Evolutionary conservation across 2,888 invertebrate genomes (phyloP).

Genomic region (Athetis lepigone): DNA sequence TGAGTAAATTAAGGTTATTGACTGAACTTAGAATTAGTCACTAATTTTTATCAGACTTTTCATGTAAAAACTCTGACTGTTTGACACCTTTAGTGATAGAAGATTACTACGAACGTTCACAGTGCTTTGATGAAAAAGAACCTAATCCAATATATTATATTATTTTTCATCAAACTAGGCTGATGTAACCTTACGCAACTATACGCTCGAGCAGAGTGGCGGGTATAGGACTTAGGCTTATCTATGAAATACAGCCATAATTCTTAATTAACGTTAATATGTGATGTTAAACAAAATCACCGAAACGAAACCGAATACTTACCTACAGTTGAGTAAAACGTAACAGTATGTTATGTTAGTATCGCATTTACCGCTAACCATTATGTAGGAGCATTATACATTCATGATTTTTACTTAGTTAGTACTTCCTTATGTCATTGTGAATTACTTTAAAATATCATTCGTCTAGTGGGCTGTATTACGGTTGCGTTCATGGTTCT

Average conservation of each 20-base stretch:
- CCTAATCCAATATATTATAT: no score
- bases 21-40: no score
- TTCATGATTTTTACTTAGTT: slow-evolving; percentile 41
- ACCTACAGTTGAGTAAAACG: slow-evolving; percentile 49
- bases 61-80: no score
- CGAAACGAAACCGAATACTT: slow-evolving; percentile 50
- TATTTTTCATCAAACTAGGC: no score
- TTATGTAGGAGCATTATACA: slow-evolving; percentile 48
- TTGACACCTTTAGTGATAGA: no score
- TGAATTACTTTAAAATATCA: slow-evolving; percentile 24
- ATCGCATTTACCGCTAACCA: slow-evolving; percentile 47
- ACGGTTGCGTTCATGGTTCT: slow-evolving; percentile 3
- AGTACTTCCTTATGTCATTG: slow-evolving; percentile 51
- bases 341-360: slow-evolving; percentile 48
- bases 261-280: slow-evolving; percentile 1
- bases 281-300: slow-evolving; percentile 35
- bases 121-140: no score
- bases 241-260: slow-evolving; percentile 9
- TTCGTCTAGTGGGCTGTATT: slow-evolving; percentile 18
- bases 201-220: no score
- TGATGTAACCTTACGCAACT: no score
- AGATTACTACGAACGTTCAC: no score
- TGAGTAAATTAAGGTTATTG: no score
- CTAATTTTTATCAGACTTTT: no score
- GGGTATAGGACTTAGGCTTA: no score